Evolutionary conservation across 2,888 invertebrate genomes (phyloP), one percentile per base, ranked within the genome.

Genomic region (Pheosia gnoma): DNA sequence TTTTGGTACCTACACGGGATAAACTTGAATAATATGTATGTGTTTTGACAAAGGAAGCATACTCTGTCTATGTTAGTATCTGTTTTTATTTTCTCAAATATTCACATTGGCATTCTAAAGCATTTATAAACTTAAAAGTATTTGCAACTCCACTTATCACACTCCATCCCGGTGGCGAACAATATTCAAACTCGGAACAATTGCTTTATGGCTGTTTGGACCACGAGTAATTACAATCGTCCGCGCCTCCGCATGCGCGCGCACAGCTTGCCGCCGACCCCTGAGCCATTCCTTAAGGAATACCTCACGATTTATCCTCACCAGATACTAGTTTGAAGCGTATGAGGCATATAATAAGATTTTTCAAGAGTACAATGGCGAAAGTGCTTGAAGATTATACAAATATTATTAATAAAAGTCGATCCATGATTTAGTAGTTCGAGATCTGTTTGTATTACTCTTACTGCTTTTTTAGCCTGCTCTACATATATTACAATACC

Each of bases 161-260:
- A 11, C 3, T 9, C 49, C 62, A 38, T 11, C 54, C 43, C 25
- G 45, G 10, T 13, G 13, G 11, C 45, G 72, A 68, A 65, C 72
- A 77, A 81, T 83, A 81, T 84, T 82, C 78, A 80, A 80, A 79
- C 72, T 75, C 77, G 58, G 67, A 66, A 70, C 77, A 71, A 74
- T 77, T 83, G 79, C 75, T 85, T 84, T 84, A 84, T 83, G 78
- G 77, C 72, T 71, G 74, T 78, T 64, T 54, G 56, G 70, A 70
- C 73, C 80, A 72, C 80, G 77, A 79, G 82, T 84, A 84, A 85
- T 86, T 86, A 85, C 81, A 86, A 80, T 77, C 78, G 75, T 68
- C 74, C 78, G 70, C 72, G 69, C 71, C 65, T 68, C 66, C 71
- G 57, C 47, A 59, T 61, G 67, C 67, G 70, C 59, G 61, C 63